These are phyloP conservation scores for Chitala chitala DNA, from an alignment of 2,113 vertebrate genomes.

Conservation along the genomic window DNA sequence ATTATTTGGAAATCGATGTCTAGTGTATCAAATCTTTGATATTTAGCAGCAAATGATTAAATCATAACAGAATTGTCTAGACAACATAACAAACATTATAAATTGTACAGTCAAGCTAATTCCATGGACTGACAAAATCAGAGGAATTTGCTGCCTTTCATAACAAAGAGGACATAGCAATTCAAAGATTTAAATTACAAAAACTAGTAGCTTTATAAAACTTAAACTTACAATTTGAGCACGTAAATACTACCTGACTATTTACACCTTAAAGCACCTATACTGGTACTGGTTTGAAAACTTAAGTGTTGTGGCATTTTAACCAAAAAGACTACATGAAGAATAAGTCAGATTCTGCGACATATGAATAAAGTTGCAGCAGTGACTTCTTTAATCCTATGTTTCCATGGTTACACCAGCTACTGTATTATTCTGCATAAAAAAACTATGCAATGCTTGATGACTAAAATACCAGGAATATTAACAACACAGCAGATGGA, in stretches of 20 bases:
- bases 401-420: slow-evolving; percentile 45
- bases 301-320: slow-evolving; percentile 20
- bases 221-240: neutral
- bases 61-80: neutral
- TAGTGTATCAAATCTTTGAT: neutral
- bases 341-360: slow-evolving; percentile 29
- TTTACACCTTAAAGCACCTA: neutral
- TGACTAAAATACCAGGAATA: slow-evolving; percentile 33
- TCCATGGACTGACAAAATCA: too few species aligned
- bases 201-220: neutral
- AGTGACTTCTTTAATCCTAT: slow-evolving; percentile 38
- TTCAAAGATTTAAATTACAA: neutral
- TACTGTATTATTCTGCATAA: slow-evolving; percentile 32
- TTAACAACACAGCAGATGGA: slow-evolving; percentile 25
- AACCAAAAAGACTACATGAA: slow-evolving; percentile 29
- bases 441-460: slow-evolving; percentile 37
- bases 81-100: neutral
- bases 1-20: neutral
- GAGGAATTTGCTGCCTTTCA: neutral
- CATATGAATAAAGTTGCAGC: slow-evolving; percentile 39
- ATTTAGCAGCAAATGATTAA: neutral
- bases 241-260: neutral
- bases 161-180: neutral
- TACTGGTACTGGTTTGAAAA: neutral
- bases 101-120: too few species aligned